A percentile compares a stretch with the other conserved stretches of the same genome.
Conservation (phyloP, 2,113 vertebrate genomes). For the Gadus chalcogrammus region DNA sequence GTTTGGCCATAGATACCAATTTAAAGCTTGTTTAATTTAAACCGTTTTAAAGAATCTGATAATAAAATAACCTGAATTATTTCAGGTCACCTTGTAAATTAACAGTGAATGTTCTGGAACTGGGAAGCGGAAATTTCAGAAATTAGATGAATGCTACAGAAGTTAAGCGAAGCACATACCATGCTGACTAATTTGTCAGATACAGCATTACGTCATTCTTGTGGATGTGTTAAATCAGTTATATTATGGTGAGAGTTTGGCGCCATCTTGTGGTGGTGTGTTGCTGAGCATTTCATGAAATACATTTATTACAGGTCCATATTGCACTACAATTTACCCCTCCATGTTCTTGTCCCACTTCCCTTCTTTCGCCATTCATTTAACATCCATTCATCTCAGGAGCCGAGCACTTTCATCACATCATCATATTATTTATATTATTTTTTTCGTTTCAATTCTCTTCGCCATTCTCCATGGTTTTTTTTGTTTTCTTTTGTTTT, state of each 20-base stretch:
- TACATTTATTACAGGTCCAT: background rate
- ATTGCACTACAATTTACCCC: background rate
- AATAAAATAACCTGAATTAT: too few relatives aligned
- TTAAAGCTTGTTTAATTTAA: too few relatives aligned
- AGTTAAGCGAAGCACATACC: too few relatives aligned
- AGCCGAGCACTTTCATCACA: constrained; percentile 40
- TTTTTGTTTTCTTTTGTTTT: constrained; percentile 69
- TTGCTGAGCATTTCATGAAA: background rate
- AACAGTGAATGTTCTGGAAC: too few relatives aligned
- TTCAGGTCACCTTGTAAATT: too few relatives aligned
- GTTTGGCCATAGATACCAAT: too few relatives aligned
- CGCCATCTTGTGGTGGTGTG: constrained; percentile 50
- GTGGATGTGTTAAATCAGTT: background rate
- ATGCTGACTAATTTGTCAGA: too few relatives aligned
- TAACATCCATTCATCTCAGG: constrained; percentile 32
- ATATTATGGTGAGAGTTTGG: background rate
- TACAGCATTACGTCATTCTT: too few relatives aligned
- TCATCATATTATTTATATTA: too few relatives aligned
- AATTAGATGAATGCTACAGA: too few relatives aligned
- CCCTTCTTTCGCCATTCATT: constrained; percentile 31
- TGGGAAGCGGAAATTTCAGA: too few relatives aligned
- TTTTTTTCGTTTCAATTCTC: constrained; percentile 49
- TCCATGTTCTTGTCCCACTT: constrained; percentile 7
- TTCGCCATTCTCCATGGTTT: constrained; percentile 57
- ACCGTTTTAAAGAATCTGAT: too few relatives aligned